Percentiles rank a stretch among this genome's conserved stretches.
These are phyloP conservation scores for Diplolepis rosae DNA, from an alignment of 2,888 invertebrate species.

Conservation along the genomic window DNA sequence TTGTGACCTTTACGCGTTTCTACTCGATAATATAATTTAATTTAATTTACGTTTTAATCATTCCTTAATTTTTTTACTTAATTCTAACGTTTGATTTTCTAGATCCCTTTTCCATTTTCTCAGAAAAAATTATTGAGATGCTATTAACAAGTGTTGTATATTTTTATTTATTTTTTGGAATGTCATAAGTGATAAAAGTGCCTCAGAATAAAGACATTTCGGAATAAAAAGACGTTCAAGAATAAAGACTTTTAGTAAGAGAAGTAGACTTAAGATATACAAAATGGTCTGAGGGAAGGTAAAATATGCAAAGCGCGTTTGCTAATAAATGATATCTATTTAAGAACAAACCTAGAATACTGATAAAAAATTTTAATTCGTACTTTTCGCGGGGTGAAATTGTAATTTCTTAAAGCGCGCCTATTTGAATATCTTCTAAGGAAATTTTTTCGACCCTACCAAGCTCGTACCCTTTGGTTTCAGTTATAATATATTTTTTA, in stretches of 20 bases:
- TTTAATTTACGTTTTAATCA: background rate
- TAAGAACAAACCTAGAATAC: constrained; percentile 69
- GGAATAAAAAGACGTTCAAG: constrained; percentile 5
- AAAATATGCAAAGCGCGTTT: constrained; percentile 60
- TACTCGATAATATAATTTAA: constrained; percentile 30
- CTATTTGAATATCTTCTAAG: constrained; percentile 6
- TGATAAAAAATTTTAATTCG: constrained; percentile 43
- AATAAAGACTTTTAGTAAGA: background rate
- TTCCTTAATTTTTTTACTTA: background rate
- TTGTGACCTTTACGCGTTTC: constrained; percentile 72
- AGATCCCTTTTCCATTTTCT: background rate
- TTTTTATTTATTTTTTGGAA: constrained; percentile 21
- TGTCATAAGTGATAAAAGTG: constrained; percentile 9
- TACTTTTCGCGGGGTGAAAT: background rate
- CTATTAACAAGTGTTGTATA: constrained; percentile 4
- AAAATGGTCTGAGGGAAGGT: constrained; percentile 70
- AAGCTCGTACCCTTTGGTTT: constrained; percentile 35
- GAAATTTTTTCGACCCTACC: constrained; percentile 2
- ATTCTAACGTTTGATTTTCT: constrained; percentile 16
- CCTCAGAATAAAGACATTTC: constrained; percentile 15
- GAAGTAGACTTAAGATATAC: constrained; percentile 10
- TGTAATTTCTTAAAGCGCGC: constrained; percentile 8
- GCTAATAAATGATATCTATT: constrained; percentile 52
- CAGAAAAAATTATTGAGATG: background rate
- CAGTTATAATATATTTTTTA: constrained; percentile 42